Evolutionary conservation across 2,888 invertebrate species (phyloP).

Genomic region (Cryptus armator): DNA sequence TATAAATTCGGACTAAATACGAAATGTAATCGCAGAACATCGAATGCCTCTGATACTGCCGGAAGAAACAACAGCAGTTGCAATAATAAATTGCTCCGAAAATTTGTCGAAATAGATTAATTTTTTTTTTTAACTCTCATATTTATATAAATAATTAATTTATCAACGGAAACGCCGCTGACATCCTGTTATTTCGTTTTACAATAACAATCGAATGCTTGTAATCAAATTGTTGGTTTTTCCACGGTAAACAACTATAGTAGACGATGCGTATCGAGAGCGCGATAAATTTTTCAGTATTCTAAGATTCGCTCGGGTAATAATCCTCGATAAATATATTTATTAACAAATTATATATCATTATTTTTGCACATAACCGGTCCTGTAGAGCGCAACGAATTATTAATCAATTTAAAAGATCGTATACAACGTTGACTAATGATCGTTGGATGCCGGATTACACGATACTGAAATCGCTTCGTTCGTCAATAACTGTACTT

Average conservation of each 20-base stretch:
- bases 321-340: conserved; percentile 44
- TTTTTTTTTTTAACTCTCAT: too few relatives aligned
- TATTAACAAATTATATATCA: background rate
- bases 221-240: too few relatives aligned
- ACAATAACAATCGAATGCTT: too few relatives aligned
- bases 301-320: conserved; percentile 7
- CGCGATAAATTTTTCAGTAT: background rate
- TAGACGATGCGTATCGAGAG: too few relatives aligned
- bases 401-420: background rate
- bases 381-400: background rate
- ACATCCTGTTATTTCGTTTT: too few relatives aligned
- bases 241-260: too few relatives aligned
- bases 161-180: too few relatives aligned
- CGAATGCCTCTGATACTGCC: too few relatives aligned
- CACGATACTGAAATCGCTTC: background rate
- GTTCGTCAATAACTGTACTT: conserved; percentile 10
- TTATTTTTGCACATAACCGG: background rate
- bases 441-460: conserved; percentile 1
- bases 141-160: too few relatives aligned
- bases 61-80: background rate
- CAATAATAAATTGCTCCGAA: too few relatives aligned
- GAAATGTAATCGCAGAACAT: background rate
- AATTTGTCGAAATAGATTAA: too few relatives aligned
- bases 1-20: background rate
- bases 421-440: background rate